phyloP scores from a whole-genome alignment of 35 echinoderm and acorn worm genomes.

The Ptychodera flava region DNA sequence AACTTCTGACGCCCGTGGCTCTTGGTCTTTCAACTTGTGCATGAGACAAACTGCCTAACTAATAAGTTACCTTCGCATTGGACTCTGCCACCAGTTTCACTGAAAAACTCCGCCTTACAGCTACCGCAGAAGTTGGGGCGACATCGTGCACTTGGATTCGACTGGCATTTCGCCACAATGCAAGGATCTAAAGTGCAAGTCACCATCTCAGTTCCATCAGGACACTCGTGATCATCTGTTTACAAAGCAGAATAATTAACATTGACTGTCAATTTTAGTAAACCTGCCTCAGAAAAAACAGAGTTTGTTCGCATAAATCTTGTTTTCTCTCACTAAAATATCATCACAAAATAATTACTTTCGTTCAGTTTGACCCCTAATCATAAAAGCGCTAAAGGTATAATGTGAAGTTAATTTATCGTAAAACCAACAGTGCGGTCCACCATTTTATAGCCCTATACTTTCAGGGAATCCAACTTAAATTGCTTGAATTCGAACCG shows the following conservation, averaged over 20 bases:
- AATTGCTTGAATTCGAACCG: not conserved
- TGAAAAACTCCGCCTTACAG: not conserved
- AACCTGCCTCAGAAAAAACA: not conserved
- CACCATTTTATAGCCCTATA: too few species aligned
- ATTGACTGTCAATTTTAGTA: not conserved
- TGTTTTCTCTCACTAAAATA: not conserved
- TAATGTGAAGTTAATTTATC: too few species aligned
- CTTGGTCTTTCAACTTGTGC: too few species aligned
- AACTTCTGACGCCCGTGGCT: too few species aligned
- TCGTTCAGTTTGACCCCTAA: not conserved
- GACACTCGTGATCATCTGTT: not conserved
- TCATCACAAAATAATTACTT: not conserved
- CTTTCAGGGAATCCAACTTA: too few species aligned
- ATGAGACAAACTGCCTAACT: too few species aligned
- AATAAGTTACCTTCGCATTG: not conserved
- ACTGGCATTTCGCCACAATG: not conserved
- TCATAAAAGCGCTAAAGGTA: not conserved
- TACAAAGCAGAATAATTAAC: not conserved
- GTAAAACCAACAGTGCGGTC: too few species aligned
- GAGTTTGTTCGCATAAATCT: not conserved
- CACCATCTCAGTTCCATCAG: not conserved
- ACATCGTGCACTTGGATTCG: not conserved
- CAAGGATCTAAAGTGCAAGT: not conserved
- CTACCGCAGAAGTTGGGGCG: not conserved
- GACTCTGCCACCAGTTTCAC: not conserved